These are phyloP conservation scores for Neogobius melanostomus DNA, from an alignment of 2,113 vertebrate genomes.

Conservation along the genomic window DNA sequence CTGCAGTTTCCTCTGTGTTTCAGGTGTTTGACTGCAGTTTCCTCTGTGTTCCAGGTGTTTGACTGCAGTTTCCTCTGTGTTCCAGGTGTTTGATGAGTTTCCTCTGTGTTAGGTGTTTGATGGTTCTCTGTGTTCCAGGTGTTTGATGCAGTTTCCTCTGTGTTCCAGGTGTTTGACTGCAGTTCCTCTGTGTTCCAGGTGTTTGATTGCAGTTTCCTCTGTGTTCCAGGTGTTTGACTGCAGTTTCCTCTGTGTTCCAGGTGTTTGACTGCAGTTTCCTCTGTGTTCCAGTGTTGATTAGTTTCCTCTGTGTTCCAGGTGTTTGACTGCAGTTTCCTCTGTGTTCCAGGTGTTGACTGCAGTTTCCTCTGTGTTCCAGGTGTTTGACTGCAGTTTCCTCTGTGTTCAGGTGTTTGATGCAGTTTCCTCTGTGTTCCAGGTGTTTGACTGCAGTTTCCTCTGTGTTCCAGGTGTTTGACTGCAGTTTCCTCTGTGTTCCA, in stretches of 20 bases:
- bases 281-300: no score
- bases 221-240: neutral
- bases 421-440: neutral
- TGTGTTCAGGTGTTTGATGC: no score
- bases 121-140: no score
- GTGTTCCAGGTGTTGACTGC: neutral
- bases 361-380: conserved; percentile 39
- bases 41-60: no score
- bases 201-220: neutral
- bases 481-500: conserved; percentile 18
- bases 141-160: neutral
- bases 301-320: neutral
- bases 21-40: no score
- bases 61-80: neutral
- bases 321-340: neutral
- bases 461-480: neutral
- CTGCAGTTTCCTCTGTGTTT: no score
- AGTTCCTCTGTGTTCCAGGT: conserved; percentile 13
- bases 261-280: conserved; percentile 78
- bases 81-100: neutral
- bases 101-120: no score
- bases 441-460: neutral
- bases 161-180: conserved; percentile 76
- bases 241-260: conserved; percentile 29
- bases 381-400: conserved; percentile 78